A percentile compares a stretch with the other conserved stretches of the same genome.
Conservation (phyloP, 2,797 vertebrate species). For the Amblyopsis hoosieri region DNA sequence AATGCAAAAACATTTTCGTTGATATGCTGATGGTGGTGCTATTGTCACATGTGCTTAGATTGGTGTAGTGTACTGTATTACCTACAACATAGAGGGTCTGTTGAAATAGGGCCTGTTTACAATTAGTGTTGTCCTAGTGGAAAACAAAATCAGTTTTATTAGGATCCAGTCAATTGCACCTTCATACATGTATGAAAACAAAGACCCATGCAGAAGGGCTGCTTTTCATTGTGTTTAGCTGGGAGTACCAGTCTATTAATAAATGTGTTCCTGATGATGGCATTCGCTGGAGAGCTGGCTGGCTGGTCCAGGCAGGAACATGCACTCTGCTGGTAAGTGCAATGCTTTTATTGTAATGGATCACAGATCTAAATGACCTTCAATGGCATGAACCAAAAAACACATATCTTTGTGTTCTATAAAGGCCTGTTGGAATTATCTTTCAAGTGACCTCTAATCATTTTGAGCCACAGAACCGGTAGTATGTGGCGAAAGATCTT, state of each 20-base stretch:
- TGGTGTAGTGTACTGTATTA: slow-evolving; percentile 33
- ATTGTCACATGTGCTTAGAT: slow-evolving; percentile 66
- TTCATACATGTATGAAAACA: slow-evolving; percentile 36
- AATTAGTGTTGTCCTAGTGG: slow-evolving; percentile 28
- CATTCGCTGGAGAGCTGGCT: slow-evolving; percentile 51
- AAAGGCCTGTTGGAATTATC: slow-evolving; percentile 61
- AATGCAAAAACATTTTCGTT: slow-evolving; percentile 31
- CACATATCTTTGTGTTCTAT: slow-evolving; percentile 63
- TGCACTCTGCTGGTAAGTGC: slow-evolving; percentile 45
- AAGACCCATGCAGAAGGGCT: slow-evolving; percentile 48
- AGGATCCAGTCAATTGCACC: slow-evolving; percentile 31
- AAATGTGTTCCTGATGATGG: slow-evolving; percentile 48
- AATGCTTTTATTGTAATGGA: slow-evolving; percentile 64
- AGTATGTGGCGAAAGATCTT: slow-evolving; percentile 11
- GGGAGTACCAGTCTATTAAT: slow-evolving; percentile 43
- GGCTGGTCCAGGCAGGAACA: slow-evolving; percentile 34
- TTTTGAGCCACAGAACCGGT: slow-evolving; percentile 49
- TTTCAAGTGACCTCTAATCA: slow-evolving; percentile 67
- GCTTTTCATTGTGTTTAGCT: slow-evolving; percentile 40
- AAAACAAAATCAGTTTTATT: slow-evolving; percentile 37
- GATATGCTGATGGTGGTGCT: slow-evolving; percentile 74
- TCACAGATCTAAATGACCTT: slow-evolving; percentile 68
- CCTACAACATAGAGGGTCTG: slow-evolving; percentile 9
- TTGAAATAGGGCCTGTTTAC: slow-evolving; percentile 38
- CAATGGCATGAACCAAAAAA: slow-evolving; percentile 60